Evolutionary conservation across 2,888 invertebrate species (phyloP).

Genomic region (Rhaphigaster nebulosa): DNA sequence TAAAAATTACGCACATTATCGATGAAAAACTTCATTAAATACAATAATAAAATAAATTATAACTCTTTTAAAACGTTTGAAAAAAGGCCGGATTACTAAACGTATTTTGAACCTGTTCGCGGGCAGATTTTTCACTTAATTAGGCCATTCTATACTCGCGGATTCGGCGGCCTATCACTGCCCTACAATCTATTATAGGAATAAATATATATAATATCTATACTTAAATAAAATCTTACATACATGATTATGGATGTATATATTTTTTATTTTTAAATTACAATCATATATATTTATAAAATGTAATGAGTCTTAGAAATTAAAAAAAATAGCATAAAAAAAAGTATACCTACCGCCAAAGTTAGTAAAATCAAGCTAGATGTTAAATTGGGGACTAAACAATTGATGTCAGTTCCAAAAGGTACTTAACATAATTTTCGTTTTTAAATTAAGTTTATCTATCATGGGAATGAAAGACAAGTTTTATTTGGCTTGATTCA

Average conservation of each 20-base stretch:
- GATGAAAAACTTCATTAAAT: background rate
- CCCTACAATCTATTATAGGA: background rate
- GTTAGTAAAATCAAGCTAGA: too few species aligned
- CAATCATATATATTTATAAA: too few species aligned
- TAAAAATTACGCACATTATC: background rate
- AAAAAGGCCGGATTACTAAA: background rate
- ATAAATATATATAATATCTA: background rate
- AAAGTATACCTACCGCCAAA: too few species aligned
- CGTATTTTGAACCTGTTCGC: background rate
- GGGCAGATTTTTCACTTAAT: background rate
- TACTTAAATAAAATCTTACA: too few species aligned
- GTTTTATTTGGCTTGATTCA: too few species aligned
- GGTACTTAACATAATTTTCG: background rate
- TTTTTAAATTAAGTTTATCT: too few species aligned
- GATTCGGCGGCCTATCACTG: background rate
- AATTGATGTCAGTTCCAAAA: background rate
- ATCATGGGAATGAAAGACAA: too few species aligned
- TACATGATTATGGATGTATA: background rate
- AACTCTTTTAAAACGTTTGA: too few species aligned
- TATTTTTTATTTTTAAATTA: background rate
- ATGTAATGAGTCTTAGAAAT: too few species aligned
- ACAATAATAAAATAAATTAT: too few species aligned
- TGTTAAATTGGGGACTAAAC: too few species aligned
- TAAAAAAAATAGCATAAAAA: too few species aligned
- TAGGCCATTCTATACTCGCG: background rate